These are phyloP conservation scores for Netelia melanura DNA, from an alignment of 2,888 invertebrate species.

Conservation along the genomic window DNA sequence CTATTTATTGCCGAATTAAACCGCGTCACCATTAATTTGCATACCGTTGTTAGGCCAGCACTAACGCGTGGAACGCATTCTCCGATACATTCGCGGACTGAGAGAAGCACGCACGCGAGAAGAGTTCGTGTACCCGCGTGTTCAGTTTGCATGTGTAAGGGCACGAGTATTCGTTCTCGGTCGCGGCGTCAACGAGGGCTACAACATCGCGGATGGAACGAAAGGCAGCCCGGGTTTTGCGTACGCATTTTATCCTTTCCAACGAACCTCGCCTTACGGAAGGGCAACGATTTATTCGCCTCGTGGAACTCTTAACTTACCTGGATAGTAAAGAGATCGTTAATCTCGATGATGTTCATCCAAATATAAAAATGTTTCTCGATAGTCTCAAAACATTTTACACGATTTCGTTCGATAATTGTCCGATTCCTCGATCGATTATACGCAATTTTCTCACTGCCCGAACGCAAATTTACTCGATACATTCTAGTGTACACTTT, in stretches of 20 bases:
- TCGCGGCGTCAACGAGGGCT: conserved; percentile 54
- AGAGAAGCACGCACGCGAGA: conserved; percentile 47
- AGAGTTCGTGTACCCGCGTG: conserved; percentile 1
- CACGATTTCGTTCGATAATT: not conserved
- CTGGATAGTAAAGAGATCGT: conserved; percentile 63
- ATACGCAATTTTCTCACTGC: not conserved
- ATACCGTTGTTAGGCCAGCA: conserved; percentile 77
- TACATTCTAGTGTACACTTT: too few species aligned
- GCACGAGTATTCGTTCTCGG: conserved; percentile 22
- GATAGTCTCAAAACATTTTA: not conserved
- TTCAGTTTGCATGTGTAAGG: conserved; percentile 12
- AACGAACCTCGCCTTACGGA: conserved; percentile 60
- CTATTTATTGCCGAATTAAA: conserved; percentile 85
- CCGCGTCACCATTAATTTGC: conserved; percentile 85
- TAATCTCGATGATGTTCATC: conserved; percentile 62
- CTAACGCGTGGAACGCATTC: conserved; percentile 67
- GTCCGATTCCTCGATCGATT: not conserved
- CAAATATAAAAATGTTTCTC: conserved; percentile 26
- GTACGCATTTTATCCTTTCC: conserved; percentile 60
- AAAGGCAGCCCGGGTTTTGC: conserved; percentile 39
- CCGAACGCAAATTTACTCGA: not conserved
- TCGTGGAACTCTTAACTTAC: conserved; percentile 39
- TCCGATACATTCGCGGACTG: conserved; percentile 62
- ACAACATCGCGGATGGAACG: conserved; percentile 39
- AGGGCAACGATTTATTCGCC: conserved; percentile 63